These are phyloP conservation scores for Herminia tarsipennalis DNA, from an alignment of 2,888 invertebrate genomes.

Conservation along the genomic window DNA sequence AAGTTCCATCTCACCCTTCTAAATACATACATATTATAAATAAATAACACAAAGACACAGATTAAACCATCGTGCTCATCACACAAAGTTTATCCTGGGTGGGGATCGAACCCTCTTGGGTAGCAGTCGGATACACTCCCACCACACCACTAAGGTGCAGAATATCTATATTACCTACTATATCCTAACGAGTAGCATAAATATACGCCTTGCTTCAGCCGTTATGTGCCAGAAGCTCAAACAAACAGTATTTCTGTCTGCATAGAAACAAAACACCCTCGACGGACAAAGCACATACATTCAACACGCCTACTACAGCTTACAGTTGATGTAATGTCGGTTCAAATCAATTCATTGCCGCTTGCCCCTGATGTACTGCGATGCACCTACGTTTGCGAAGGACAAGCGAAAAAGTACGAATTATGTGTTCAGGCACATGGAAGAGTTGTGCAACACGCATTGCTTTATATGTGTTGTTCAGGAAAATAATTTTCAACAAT, in stretches of 20 bases:
- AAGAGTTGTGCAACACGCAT: background rate
- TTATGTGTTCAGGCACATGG: background rate
- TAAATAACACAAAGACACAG: too few relatives aligned
- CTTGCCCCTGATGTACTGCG: conserved; percentile 47
- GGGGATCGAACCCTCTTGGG: too few relatives aligned
- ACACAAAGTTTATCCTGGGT: too few relatives aligned
- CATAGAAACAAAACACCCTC: conserved; percentile 21
- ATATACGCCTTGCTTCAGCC: too few relatives aligned
- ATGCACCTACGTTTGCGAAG: conserved; percentile 14
- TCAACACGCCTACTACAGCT: conserved; percentile 37
- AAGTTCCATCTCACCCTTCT: too few relatives aligned
- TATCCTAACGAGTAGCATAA: too few relatives aligned
- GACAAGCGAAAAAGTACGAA: conserved; percentile 6
- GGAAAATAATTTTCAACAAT: too few relatives aligned
- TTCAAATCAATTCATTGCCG: conserved; percentile 61
- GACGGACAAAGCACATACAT: background rate
- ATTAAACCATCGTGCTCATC: too few relatives aligned
- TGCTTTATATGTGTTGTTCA: background rate
- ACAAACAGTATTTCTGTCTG: conserved; percentile 33
- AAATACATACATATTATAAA: too few relatives aligned
- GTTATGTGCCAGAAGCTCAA: conserved; percentile 11
- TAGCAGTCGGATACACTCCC: too few relatives aligned
- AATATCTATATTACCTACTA: background rate
- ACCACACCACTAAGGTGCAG: too few relatives aligned
- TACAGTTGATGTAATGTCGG: conserved; percentile 55